phyloP scores from a whole-genome alignment of 2,113 vertebrate genomes.

The Propithecus coquereli region DNA sequence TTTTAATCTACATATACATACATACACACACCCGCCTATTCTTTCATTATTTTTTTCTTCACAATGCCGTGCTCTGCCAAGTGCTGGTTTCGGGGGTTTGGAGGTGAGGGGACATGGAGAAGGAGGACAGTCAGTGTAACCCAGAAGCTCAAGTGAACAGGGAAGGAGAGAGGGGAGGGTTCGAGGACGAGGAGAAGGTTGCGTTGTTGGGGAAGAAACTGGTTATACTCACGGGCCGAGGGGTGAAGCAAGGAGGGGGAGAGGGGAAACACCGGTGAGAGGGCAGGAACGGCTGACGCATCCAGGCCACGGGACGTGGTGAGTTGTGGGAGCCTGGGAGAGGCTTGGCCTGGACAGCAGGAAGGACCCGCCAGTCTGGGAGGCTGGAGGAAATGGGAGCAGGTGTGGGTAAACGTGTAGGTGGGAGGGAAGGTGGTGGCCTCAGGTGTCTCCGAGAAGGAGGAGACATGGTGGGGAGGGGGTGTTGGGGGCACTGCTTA shows the following conservation, averaged over 20 bases:
- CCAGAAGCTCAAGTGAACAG: not conserved
- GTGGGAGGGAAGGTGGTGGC: not conserved
- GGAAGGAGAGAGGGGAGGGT: not conserved
- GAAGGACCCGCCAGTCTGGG: not conserved
- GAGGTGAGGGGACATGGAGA: fast-evolving
- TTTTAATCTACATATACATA: not conserved
- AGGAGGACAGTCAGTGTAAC: too few species aligned
- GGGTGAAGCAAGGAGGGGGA: not conserved
- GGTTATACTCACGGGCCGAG: not conserved
- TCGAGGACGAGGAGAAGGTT: not conserved
- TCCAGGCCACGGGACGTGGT: not conserved
- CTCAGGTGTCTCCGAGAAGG: not conserved
- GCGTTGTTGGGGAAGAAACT: not conserved
- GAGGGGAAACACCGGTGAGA: not conserved
- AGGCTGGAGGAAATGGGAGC: not conserved
- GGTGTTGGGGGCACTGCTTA: not conserved
- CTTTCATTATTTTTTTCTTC: not conserved
- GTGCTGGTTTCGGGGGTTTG: not conserved
- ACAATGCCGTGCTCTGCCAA: too few species aligned
- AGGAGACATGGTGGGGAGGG: not conserved
- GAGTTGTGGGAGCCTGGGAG: not conserved
- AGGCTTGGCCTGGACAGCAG: not conserved
- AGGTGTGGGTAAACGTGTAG: not conserved
- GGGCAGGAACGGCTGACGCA: too few species aligned
- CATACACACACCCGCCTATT: not conserved